Evolutionary conservation across 2,113 vertebrate genomes (phyloP).

Genomic region (Garra rufa): DNA sequence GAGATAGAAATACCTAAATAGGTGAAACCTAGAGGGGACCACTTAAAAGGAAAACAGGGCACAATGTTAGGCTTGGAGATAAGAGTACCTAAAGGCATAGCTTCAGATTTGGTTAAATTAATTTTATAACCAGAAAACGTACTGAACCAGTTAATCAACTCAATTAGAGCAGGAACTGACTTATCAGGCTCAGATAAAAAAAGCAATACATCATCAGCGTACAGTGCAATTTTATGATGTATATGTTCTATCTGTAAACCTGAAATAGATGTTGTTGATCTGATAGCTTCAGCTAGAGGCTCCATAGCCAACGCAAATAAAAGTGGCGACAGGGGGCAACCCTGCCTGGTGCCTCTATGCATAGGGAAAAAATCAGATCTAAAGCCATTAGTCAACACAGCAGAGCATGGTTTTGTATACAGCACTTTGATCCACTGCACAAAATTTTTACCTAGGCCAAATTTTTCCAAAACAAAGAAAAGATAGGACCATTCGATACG

Average conservation of each 20-base stretch:
- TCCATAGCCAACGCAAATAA: background rate
- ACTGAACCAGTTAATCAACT: background rate
- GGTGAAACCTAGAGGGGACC: background rate
- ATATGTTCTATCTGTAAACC: background rate
- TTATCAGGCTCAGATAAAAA: background rate
- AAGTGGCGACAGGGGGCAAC: background rate
- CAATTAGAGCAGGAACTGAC: background rate
- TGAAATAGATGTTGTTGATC: background rate
- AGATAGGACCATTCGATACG: background rate
- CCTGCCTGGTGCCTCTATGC: background rate
- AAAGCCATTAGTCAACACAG: background rate
- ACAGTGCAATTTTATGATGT: background rate
- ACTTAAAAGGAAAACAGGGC: background rate
- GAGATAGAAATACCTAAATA: background rate
- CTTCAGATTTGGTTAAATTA: background rate
- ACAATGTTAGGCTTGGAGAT: background rate
- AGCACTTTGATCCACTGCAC: background rate
- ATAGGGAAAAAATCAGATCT: background rate
- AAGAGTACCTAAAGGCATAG: background rate
- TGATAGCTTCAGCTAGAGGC: background rate
- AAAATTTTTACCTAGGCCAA: background rate
- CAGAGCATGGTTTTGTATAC: background rate
- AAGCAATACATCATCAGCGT: background rate
- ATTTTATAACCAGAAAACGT: background rate
- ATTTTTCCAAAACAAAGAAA: background rate